Conservation (phyloP, 1,140 invertebrate genomes). For the Cyclina sinensis region DNA sequence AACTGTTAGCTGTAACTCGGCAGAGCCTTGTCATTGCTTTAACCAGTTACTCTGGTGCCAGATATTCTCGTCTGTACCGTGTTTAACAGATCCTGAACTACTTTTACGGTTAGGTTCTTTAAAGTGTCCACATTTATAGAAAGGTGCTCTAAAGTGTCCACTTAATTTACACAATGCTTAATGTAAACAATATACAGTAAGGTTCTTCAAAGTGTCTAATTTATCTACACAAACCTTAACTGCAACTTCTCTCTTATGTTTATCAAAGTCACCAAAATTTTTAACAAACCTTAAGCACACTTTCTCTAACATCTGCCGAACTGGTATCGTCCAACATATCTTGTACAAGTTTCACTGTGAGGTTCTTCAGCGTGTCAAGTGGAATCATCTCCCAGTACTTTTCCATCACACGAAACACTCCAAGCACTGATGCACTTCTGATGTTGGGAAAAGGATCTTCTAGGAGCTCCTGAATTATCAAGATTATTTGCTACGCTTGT, state of each 20-base stretch:
- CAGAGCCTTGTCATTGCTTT: too few relatives aligned
- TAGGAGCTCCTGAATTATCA: slow-evolving; percentile 78
- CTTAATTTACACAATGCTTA: too few relatives aligned
- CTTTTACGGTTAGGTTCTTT: slow-evolving; percentile 79
- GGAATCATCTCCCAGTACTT: slow-evolving; percentile 86
- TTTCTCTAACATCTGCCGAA: slow-evolving; percentile 84
- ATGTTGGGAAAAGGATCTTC: slow-evolving; percentile 83
- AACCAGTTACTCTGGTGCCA: too few relatives aligned
- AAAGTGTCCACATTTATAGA: slow-evolving; percentile 81
- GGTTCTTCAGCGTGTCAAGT: slow-evolving; percentile 78
- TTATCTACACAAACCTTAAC: slow-evolving; percentile 81
- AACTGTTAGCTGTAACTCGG: too few relatives aligned
- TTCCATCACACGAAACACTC: slow-evolving; percentile 83
- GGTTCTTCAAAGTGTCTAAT: slow-evolving; percentile 77
- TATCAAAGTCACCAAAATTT: too few relatives aligned
- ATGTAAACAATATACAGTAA: slow-evolving; percentile 82
- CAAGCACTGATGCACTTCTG: slow-evolving; percentile 80
- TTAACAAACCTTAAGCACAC: slow-evolving; percentile 84
- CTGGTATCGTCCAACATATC: slow-evolving; percentile 84
- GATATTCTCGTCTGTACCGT: slow-evolving; percentile 82
- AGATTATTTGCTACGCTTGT: too few relatives aligned
- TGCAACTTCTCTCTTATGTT: slow-evolving; percentile 84
- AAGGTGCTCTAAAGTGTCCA: slow-evolving; percentile 81
- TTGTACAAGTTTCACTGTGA: slow-evolving; percentile 82
- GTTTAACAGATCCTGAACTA: slow-evolving; percentile 83